Base-by-base conservation (phyloP, 2,888 invertebrate species). In the Slavum lentiscoides region DNA sequence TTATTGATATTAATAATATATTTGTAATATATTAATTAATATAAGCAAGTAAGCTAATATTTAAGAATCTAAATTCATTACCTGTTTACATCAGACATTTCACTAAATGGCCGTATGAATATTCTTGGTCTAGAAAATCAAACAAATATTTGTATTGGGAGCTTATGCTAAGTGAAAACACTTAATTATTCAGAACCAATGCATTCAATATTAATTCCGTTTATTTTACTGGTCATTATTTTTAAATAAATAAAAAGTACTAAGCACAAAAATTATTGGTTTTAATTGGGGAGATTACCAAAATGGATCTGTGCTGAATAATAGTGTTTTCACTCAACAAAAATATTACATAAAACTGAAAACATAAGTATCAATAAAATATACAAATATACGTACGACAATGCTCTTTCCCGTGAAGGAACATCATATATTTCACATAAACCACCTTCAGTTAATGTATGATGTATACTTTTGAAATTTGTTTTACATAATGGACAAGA, bases 401-500 rank as follows among this genome's bases (percentile, higher is more conserved):
- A 13, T 4, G 30, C 7, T 30, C 30, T 23, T 15, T 53, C 21
- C n/a, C 0, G 17, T 23, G 0, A 0, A 62, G 70, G 80, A 55
- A 80, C 72, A 19, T 64, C 17, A 58, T 58, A 72, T 39, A 43
- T 64, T 66, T 72, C 30, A n/a, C 43, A 43, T 5, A 39, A 1
- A 4, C 30, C 58, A 13, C 0, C 1, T 23, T 66, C 58, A 58
- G 0, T 13, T 37, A 80, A 59, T 80, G 80, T 21, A 80, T 80
- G 80, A 43, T 30, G 2, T 43, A 80, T 80, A 19, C 0, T 0
- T 13, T 1, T 43, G 15, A 72, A 80, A 1, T 1, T 0, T 58
- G 72, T 80, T 13, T 80, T 80, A 58, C 80, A 80, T 23, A 80
- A 58, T 66, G 80, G 80, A 72, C 80, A 80, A 15, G 64, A 58